Base-by-base conservation (phyloP, 1,140 invertebrate species). In the Mamestra configurata region DNA sequence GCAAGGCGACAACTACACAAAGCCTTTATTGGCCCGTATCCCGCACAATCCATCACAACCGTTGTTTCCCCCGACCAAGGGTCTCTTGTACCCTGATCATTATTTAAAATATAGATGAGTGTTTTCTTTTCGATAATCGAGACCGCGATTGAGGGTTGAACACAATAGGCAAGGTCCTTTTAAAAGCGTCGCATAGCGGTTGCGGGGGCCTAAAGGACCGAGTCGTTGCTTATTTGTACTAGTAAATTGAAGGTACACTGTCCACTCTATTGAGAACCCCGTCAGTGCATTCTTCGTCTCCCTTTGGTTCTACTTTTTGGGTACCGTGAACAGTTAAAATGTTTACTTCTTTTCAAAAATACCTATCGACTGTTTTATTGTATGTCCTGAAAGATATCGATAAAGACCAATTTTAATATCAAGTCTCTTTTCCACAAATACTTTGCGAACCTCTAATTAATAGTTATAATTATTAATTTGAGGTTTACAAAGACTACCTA, bases 101-200 rank as follows among this genome's bases (percentile, higher is more conserved):
- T 94, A 93, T 94, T 94, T 93, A 93, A 94, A 94, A 94, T 93
- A 94, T 93, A 93, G 89, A 94, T 92, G 92, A 88, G 93, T 94
- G 92, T 94, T 94, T 94, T 94, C 93, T 93, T 94, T 93, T 86
- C 92, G 92, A 94, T 94, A 94, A 94, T 94, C 93, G 92, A 91
- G 93, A 89, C 89, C 84, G 82, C 88, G 93, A 92, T 94, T 90
- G 92, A 91, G 93, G 93, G 93, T 89, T 80, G 83, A 82, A 87
- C 82, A 94, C 93, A 94, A 94, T 93, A 82, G 89, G 79, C 77
- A 31, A 51, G 83, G 87, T 88, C 84, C 83, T 86, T 91, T 90
- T 91, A 83, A 93, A 89, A 90, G 86, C 86, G 88, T 91, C 87
- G 89, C 87, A 86, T 86, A 82, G 87, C 85, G 81, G 78, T 77